Evolutionary conservation across 2,888 invertebrate species (phyloP), one percentile per base, ranked within the genome.

Genomic region (Ferrisia virgata): DNA sequence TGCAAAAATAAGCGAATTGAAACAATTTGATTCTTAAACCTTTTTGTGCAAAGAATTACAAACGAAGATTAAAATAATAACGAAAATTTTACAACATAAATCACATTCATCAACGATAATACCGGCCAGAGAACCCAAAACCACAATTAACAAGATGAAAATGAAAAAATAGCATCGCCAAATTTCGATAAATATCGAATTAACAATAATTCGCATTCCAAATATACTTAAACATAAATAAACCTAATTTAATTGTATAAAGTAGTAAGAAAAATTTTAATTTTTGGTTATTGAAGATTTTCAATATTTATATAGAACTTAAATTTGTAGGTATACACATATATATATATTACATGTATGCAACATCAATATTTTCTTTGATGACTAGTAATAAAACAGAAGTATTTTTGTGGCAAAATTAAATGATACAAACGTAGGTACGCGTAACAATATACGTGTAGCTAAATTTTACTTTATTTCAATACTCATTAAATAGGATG

Each of bases 111-210:
- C 5, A 25, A 18, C 72, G 33, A n/a, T 36, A 33, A 72, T 64
- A 72, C 72, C 72, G 72, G 72, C 72, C n/a, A 13, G 22, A 72
- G 36, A 72, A 72, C 72, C 72, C 72, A 33, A 72, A 72, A 72
- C 72, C 72, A 33, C n/a, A 47, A 18, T 6, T 33, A 72, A 72
- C 72, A 69, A 3, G 6, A 22, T 13, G 5, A 64, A 72, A 72
- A 72, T 3, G 3, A 4, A n/a, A 18, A 1, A 6, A 18, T 18
- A 5, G n/a, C 47, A 36, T 36, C 4, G 47, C 18, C n/a, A n/a
- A n/a, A 18, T 47, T 18, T 3, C 4, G 18, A 18, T 18, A 6
- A 47, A 47, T 43, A 47, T 8, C 18, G 15, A n/a, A 18, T 36
- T 43, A n/a, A n/a, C 43, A 43, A 43, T 13, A 47, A 8, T 18